These are phyloP conservation scores for Fulmarus glacialis DNA, from an alignment of 2,113 vertebrate species.

Conservation along the genomic window DNA sequence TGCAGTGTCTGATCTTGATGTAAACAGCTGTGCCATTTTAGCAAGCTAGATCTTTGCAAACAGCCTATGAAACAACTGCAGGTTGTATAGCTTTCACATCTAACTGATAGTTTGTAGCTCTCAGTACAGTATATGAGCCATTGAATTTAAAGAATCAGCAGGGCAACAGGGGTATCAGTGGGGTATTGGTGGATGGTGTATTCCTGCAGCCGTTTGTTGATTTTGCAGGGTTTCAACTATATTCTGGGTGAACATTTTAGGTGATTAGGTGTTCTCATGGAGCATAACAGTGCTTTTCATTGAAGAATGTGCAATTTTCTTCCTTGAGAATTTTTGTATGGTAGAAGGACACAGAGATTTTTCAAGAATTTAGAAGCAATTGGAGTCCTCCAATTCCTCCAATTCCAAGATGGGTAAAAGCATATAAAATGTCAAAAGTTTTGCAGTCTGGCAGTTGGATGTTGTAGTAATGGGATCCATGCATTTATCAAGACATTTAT, in stretches of 20 bases:
- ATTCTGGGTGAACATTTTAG: background rate
- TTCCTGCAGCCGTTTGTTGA: background rate
- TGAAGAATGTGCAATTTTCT: background rate
- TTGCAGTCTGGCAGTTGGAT: background rate
- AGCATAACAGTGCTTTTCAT: background rate
- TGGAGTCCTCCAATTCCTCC: background rate
- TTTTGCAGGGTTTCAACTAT: background rate
- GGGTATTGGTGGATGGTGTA: background rate
- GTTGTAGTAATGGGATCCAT: background rate
- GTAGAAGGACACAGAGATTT: background rate
- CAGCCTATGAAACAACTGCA: background rate
- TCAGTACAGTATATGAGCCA: background rate
- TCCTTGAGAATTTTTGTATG: background rate
- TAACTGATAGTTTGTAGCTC: background rate
- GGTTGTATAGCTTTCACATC: background rate
- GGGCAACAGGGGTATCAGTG: background rate
- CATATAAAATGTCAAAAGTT: background rate
- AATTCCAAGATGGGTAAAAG: background rate
- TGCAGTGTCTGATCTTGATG: conserved; percentile 6
- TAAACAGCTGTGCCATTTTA: conserved; percentile 37
- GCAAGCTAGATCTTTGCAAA: background rate
- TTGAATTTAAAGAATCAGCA: background rate
- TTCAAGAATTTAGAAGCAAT: background rate
- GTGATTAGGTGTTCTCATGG: background rate
- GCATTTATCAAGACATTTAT: background rate